phyloP scores from a whole-genome alignment of 1,140 invertebrate species.

The Brachionus calyciflorus region DNA sequence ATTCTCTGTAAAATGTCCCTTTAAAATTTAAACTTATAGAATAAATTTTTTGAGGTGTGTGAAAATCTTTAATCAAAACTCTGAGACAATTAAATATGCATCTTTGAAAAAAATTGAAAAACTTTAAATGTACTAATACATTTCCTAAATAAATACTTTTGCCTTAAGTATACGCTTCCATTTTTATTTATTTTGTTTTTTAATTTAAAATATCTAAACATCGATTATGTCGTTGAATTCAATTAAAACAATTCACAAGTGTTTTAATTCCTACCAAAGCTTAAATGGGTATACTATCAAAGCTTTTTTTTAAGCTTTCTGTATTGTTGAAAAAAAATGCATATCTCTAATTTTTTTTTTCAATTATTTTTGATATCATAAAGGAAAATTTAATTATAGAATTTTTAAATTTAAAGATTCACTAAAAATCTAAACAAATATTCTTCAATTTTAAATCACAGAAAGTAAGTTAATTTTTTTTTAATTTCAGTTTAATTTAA shows the following conservation, averaged over 20 bases:
- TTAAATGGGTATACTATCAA: background rate
- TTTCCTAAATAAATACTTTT: too few relatives aligned
- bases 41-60: too few relatives aligned
- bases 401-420: background rate
- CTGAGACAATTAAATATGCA: too few relatives aligned
- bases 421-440: background rate
- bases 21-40: too few relatives aligned
- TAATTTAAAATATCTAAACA: background rate
- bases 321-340: background rate
- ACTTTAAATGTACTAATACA: too few relatives aligned
- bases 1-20: too few relatives aligned
- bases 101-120: too few relatives aligned
- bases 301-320: background rate
- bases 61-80: too few relatives aligned
- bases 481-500: background rate
- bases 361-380: too few relatives aligned
- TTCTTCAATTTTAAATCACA: background rate
- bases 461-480: background rate
- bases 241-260: background rate
- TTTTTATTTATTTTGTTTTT: background rate
- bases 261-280: background rate
- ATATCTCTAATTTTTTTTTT: background rate
- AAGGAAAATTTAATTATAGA: too few relatives aligned
- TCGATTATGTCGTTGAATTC: slow-evolving; percentile 20
- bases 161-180: too few relatives aligned